Evolutionary conservation across 2,888 invertebrate species (phyloP), one percentile per base, ranked within the genome.

Genomic region (Amitus sp.): DNA sequence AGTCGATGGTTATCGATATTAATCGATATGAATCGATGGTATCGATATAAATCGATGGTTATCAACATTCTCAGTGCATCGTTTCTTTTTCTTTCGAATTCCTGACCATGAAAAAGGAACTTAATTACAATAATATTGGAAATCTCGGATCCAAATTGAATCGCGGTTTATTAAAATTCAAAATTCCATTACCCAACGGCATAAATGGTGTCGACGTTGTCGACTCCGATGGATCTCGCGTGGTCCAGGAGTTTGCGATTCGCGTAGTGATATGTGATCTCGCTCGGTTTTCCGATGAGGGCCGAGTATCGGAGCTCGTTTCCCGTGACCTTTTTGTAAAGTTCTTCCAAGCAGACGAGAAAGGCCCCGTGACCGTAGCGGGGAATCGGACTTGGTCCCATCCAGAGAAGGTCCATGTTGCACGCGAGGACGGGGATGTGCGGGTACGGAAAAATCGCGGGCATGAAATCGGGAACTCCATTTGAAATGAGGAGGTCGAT

Each of bases 371-470:
- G 89, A 0, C 88, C 89, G 33, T 79, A 87, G 84, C 89, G 84
- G 1, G 89, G 89, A 78, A 88, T 85, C 15, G 85, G 84, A n/a
- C n/a, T n/a, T 6, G 88, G 87, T 70, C 89, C 88, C 1, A 88
- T 88, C 88, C 88, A 89, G 48, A 87, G 80, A 42, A 89, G 80
- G 79, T 89, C 89, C 85, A 88, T 87, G 71, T 89, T 89, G 72
- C 89, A 89, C 0, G 88, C 89, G 55, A 89, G 77, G n/a, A 90
- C 77, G 27, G 89, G 89, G 65, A 90, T 83, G 76, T 89, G 89
- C 2, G 87, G 87, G 74, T 87, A 84, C 17, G 86, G 85, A 63
- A 85, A 68, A 9, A 68, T 63, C 2, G 53, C 49, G 0, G 82
- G 82, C 10, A 80, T 69, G 18, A 73, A 70, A 33, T 77, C 77